phyloP scores from a whole-genome alignment of 2,888 invertebrate species.

The Pantelozetes paolii region DNA sequence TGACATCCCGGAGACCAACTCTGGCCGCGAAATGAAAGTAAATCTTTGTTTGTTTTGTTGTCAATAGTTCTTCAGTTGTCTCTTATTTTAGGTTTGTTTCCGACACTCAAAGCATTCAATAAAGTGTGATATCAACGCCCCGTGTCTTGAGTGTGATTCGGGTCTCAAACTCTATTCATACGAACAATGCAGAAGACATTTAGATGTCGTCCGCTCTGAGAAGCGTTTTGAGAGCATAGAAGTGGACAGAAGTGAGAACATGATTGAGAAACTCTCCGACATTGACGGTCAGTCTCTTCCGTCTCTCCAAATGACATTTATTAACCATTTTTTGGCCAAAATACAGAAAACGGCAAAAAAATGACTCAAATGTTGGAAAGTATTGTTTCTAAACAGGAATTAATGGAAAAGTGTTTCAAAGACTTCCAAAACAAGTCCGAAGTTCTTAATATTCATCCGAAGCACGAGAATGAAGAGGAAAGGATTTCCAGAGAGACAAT shows the following conservation, averaged over 20 bases:
- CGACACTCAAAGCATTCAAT: constrained; percentile 29
- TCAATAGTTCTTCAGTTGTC: background rate
- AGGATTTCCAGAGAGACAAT: background rate
- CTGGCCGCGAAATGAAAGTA: constrained; percentile 11
- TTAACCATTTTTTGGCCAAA: background rate
- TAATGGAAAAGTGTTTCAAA: background rate
- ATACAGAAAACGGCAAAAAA: constrained; percentile 22
- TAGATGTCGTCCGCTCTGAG: constrained; percentile 19
- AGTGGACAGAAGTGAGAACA: constrained; percentile 25
- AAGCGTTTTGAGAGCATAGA: constrained; percentile 17
- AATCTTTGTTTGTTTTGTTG: background rate
- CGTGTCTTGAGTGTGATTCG: constrained; percentile 8
- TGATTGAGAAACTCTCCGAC: constrained; percentile 7
- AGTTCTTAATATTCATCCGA: constrained; percentile 3
- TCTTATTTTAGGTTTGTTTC: constrained; percentile 17
- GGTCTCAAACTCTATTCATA: constrained; percentile 10
- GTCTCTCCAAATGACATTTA: background rate
- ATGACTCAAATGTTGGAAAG: background rate
- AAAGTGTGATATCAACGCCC: constrained; percentile 20
- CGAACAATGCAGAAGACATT: constrained; percentile 32
- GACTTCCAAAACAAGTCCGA: constrained; percentile 1
- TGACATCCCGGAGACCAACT: background rate
- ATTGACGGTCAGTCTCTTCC: background rate
- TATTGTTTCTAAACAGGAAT: background rate
- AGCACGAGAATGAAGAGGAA: constrained; percentile 7